These are phyloP conservation scores for Parazoanthus atlanticus DNA, from an alignment of 92 coral and sea anemone genomes.

Conservation along the genomic window DNA sequence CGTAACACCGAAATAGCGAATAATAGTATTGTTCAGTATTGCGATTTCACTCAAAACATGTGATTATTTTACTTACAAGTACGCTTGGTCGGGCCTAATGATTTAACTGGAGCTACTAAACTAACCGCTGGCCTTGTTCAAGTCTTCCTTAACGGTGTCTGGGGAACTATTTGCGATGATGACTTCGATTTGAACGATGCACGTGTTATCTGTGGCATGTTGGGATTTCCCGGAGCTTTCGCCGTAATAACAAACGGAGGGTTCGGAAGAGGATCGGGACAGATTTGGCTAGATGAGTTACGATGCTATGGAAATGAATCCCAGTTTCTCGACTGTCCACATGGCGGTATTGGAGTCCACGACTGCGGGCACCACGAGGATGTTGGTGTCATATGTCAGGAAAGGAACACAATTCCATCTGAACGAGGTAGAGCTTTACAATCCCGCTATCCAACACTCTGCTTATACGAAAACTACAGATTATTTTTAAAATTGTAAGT, in stretches of 20 bases:
- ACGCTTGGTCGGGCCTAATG: too few relatives aligned
- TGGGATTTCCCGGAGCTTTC: conserved; percentile 9
- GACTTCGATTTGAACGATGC: background rate
- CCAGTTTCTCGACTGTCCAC: background rate
- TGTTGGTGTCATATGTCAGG: background rate
- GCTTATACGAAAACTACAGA: too few relatives aligned
- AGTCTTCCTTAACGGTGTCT: background rate
- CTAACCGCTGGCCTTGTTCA: background rate
- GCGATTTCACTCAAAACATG: too few relatives aligned
- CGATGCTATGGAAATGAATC: conserved; percentile 12
- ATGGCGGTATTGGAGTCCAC: background rate
- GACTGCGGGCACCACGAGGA: background rate
- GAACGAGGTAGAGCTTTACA: background rate
- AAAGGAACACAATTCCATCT: background rate
- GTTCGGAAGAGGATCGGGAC: background rate
- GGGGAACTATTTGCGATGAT: conserved; percentile 20
- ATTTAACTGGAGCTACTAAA: too few relatives aligned
- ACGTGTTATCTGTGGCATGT: conserved; percentile 7
- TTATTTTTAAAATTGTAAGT: too few relatives aligned
- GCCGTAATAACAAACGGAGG: background rate
- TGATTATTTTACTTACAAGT: too few relatives aligned
- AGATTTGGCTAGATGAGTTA: background rate
- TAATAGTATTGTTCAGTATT: too few relatives aligned
- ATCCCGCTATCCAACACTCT: too few relatives aligned
- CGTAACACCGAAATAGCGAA: too few relatives aligned